These are phyloP conservation scores for Dasypogon diadema DNA, from an alignment of 2,888 invertebrate species.

Conservation along the genomic window DNA sequence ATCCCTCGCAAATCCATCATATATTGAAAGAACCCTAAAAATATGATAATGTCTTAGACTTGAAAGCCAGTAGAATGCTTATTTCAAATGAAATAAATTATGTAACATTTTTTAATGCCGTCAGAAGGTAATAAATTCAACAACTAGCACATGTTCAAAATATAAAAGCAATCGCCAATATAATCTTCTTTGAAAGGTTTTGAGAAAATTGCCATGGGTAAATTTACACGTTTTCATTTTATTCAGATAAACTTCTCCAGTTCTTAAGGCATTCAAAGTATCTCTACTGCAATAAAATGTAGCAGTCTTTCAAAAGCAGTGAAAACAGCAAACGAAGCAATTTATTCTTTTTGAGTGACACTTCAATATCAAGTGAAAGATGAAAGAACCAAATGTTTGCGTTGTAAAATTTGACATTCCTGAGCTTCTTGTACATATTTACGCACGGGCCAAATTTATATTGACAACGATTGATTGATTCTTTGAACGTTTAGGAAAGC, in stretches of 20 bases:
- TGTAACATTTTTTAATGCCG: too few species aligned
- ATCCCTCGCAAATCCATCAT: too few species aligned
- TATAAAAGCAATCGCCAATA: neutral
- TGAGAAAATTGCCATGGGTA: neutral
- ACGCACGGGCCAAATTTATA: neutral
- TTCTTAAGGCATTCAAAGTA: neutral
- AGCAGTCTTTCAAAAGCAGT: neutral
- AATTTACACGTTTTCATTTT: neutral
- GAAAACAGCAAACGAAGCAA: neutral
- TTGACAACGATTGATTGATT: neutral
- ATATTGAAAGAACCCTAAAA: too few species aligned
- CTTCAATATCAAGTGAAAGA: neutral
- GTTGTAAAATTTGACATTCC: neutral
- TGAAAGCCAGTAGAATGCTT: too few species aligned
- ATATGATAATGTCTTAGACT: too few species aligned
- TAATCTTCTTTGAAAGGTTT: neutral
- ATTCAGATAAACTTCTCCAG: neutral
- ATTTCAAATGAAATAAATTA: too few species aligned
- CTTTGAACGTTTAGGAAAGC: neutral
- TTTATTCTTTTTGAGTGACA: neutral
- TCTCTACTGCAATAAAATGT: neutral
- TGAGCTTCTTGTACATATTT: neutral
- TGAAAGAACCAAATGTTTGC: neutral
- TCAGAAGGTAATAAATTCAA: too few species aligned
- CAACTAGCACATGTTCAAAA: too few species aligned